Conservation (phyloP, 2,888 invertebrate genomes). For the Brenthis ino region DNA sequence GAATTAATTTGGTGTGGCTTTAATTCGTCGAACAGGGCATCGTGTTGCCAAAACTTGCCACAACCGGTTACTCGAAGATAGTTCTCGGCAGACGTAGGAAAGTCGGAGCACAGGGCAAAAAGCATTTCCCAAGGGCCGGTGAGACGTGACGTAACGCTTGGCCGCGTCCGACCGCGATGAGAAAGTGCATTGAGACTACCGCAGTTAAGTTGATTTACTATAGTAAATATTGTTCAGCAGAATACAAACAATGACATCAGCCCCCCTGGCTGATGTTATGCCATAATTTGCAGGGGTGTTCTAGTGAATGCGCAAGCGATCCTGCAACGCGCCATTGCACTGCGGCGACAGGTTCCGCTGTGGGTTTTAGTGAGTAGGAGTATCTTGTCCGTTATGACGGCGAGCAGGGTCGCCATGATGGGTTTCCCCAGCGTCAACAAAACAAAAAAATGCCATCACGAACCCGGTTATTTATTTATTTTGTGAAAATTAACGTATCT, state of each 20-base stretch:
- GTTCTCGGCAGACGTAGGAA: conserved; percentile 9
- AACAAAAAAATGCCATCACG: background rate
- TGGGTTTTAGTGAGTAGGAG: too few relatives aligned
- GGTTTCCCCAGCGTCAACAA: too few relatives aligned
- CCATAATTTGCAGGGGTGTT: too few relatives aligned
- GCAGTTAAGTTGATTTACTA: background rate
- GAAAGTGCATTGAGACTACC: conserved; percentile 40
- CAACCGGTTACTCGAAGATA: conserved; percentile 15
- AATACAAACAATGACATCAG: background rate
- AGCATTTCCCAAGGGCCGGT: conserved; percentile 45
- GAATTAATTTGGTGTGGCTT: background rate
- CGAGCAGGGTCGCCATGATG: too few relatives aligned
- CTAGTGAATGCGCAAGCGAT: too few relatives aligned
- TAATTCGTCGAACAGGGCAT: background rate
- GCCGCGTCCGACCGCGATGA: conserved; percentile 43
- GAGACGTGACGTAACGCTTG: conserved; percentile 45
- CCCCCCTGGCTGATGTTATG: background rate
- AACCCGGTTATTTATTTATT: too few relatives aligned
- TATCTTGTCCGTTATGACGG: too few relatives aligned
- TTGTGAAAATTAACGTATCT: too few relatives aligned
- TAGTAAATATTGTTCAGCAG: background rate
- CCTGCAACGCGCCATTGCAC: too few relatives aligned
- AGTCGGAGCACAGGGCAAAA: conserved; percentile 31
- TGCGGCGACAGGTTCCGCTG: too few relatives aligned
- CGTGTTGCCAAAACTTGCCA: conserved; percentile 12